Evolutionary conservation across 2,888 invertebrate species (phyloP), one percentile per base, ranked within the genome.

Genomic region (Xylocampa areola): DNA sequence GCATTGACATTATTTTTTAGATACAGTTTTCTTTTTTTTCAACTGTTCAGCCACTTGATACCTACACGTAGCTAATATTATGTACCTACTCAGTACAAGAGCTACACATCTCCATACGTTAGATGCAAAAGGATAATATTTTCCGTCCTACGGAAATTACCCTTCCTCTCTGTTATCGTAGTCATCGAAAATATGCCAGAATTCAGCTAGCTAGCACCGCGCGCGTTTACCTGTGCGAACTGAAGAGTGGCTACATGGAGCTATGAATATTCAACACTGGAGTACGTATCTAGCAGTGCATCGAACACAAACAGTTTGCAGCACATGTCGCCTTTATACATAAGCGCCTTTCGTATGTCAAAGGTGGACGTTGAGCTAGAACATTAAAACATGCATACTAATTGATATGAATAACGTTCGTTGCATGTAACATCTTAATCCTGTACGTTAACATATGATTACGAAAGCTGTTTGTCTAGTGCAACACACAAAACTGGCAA

Each of bases 191-290:
- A 30, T 21, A 35, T 2, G 3, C 11, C 8, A n/a, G 4, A 25
- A 21, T 21, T 23, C 7, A 35, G 4, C 10, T 14, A 4, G 10
- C 25, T 2, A n/a, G 8, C 23, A 14, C 8, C 11, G 11, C 3
- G 10, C n/a, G n/a, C 32, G 11, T 25, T 39, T 23, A 57, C 27
- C 33, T 36, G 19, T 13, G 6, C n/a, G 19, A 2, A 17, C n/a
- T 25, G n/a, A 19, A 40, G 21, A 40, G 39, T 23, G 21, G 19
- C 13, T 4, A 25, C 23, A 17, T 13, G 5, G 14, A 25, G 14
- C 35, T 36, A 25, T 14, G 29, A 41, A 48, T 30, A 30, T 59
- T 48, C n/a, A 35, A 17, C 27, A 7, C 4, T 16, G 23, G 14
- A 21, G 21, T 58, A 23, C n/a, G 36, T 2, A 10, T 7, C 8